Evolutionary conservation across 2,888 invertebrate species (phyloP).

Genomic region (Chesias legatella): DNA sequence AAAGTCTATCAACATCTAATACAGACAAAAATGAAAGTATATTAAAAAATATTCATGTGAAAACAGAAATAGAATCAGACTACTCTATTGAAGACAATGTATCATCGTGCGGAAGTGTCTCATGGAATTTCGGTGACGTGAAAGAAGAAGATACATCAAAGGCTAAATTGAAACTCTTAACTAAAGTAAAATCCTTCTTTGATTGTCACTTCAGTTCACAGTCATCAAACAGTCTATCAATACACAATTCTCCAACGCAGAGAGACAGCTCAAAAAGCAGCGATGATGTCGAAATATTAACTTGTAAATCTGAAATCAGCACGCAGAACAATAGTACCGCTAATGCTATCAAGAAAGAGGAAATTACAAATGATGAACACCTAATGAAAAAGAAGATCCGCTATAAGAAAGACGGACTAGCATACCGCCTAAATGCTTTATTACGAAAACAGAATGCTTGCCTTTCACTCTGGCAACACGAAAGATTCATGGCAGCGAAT

Average conservation of each 20-base stretch:
- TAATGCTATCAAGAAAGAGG: conserved; percentile 24
- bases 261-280: conserved; percentile 41
- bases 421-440: conserved; percentile 58
- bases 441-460: conserved; percentile 69
- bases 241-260: conserved; percentile 53
- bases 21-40: neutral
- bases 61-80: conserved; percentile 9
- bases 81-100: conserved; percentile 7
- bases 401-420: conserved; percentile 72
- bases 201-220: conserved; percentile 58
- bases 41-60: neutral
- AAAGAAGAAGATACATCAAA: conserved; percentile 9
- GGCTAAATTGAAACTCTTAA: conserved; percentile 34
- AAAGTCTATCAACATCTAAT: neutral
- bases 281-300: conserved; percentile 55
- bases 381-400: conserved; percentile 47
- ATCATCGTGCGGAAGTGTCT: neutral
- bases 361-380: neutral
- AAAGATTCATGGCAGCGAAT: conserved; percentile 67
- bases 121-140: neutral
- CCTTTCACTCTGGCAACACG: conserved; percentile 77
- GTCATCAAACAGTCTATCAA: conserved; percentile 49
- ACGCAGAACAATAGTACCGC: conserved; percentile 19
- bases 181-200: conserved; percentile 57
- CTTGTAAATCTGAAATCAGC: conserved; percentile 36